Base-by-base conservation (phyloP, 2,113 vertebrate genomes). In the Lepisosteus osseus region DNA sequence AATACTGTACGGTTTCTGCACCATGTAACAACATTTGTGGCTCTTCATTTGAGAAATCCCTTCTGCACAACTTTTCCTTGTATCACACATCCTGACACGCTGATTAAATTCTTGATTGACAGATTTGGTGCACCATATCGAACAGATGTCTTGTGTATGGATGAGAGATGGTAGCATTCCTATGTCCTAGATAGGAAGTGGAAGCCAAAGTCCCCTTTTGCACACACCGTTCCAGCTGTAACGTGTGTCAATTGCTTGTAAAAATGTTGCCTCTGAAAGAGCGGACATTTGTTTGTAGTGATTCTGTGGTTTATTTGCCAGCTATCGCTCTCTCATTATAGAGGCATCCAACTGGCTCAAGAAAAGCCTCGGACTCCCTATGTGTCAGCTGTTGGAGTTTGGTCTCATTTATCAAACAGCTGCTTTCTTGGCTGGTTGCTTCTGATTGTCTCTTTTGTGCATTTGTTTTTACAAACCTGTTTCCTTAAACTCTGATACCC, bases 331-430 rank as follows among this genome's bases (percentile, higher is more conserved):
- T n/a, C 67, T 68, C 67, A 59, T 59, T 59, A 59, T 1, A 4
- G 11, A 59, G 56, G n/a, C 56, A 59, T 59, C n/a, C 56, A 12
- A 59, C 56, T 68, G 14, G 40, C 40, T 57, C 40, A n/a, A 15
- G 65, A 68, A 6, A 9, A 5, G 54, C 17, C 17, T 47, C 2
- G 12, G 7, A 14, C 54, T 41, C 40, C 51, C 65, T 15, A 14
- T 29, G 54, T 56, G 17, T 56, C 51, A 68, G 54, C 51, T 56
- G 11, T 56, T 51, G 4, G 51, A 54, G 54, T 70, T 70, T 54
- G 41, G 40, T 45, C 40, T 70, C 57, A 61, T 70, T 61, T 47
- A 70, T 61, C 68, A 68, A 54, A 40, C 17, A 56, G 67, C 51
- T 68, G 51, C n/a, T 55, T 56, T 15, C 17, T 17, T 54, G 45